A percentile compares a stretch with the other conserved stretches of the same genome.
These are phyloP conservation scores for Bombylius major DNA, from an alignment of 2,888 invertebrate species.

Conservation along the genomic window DNA sequence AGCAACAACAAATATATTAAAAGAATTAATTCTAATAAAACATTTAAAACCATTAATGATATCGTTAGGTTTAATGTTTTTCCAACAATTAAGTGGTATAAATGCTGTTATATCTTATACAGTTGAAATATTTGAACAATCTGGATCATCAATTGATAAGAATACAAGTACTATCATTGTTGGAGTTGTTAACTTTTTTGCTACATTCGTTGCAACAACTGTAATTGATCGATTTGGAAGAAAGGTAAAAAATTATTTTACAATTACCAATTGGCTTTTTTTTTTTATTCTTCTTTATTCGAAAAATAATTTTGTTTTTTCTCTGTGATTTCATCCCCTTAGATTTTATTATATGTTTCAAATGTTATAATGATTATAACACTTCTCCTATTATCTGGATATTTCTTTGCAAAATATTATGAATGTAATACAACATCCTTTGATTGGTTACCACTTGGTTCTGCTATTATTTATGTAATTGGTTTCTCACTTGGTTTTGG, in stretches of 20 bases:
- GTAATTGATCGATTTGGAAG: slow-evolving; percentile 83
- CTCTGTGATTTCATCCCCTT: background rate
- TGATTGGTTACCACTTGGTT: slow-evolving; percentile 69
- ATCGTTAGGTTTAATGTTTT: slow-evolving; percentile 80
- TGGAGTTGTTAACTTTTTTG: slow-evolving; percentile 76
- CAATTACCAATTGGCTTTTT: too few relatives aligned
- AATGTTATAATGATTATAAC: slow-evolving; percentile 65
- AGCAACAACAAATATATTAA: slow-evolving; percentile 44
- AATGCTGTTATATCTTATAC: slow-evolving; percentile 95
- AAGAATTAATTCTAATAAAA: slow-evolving; percentile 52
- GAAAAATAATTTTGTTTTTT: too few relatives aligned
- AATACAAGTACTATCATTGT: slow-evolving; percentile 73
- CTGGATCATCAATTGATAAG: slow-evolving; percentile 66
- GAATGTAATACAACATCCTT: slow-evolving; percentile 41
- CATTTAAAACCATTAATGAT: slow-evolving; percentile 70
- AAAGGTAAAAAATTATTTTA: slow-evolving; percentile 39
- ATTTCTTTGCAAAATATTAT: slow-evolving; percentile 58
- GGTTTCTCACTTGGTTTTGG: slow-evolving; percentile 80
- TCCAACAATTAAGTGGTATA: slow-evolving; percentile 91
- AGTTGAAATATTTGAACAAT: slow-evolving; percentile 67
- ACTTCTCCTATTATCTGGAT: slow-evolving; percentile 56
- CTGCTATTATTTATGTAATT: slow-evolving; percentile 71
- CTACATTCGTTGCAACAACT: slow-evolving; percentile 74
- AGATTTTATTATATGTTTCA: slow-evolving; percentile 71
- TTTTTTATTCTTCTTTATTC: too few relatives aligned